These are phyloP conservation scores for Aphodius sticticus DNA, from an alignment of 2,888 invertebrate species.

Conservation along the genomic window DNA sequence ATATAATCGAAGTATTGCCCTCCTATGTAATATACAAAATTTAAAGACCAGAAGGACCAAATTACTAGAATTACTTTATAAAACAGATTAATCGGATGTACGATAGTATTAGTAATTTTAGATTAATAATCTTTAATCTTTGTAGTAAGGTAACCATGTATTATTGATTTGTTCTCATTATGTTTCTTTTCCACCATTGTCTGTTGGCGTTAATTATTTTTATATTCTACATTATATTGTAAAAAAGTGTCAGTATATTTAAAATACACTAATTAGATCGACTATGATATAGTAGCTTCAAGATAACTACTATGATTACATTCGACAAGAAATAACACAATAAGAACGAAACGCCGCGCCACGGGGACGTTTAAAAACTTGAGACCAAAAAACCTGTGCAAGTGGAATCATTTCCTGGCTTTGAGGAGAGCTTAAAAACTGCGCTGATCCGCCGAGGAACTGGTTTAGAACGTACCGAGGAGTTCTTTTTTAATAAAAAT, in stretches of 20 bases:
- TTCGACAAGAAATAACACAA: background rate
- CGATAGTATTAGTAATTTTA: too few relatives aligned
- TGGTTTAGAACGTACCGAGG: background rate
- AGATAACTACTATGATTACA: background rate
- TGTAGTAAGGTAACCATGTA: too few relatives aligned
- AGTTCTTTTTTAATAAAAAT: background rate
- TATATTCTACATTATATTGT: background rate
- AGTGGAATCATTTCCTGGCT: background rate
- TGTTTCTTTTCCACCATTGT: too few relatives aligned
- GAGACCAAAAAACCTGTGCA: background rate
- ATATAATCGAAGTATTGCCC: too few relatives aligned
- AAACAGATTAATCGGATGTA: too few relatives aligned
- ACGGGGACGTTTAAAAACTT: background rate
- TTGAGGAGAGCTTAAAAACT: background rate
- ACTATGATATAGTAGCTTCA: background rate
- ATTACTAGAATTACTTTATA: too few relatives aligned
- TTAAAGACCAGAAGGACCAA: too few relatives aligned
- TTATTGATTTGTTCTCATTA: too few relatives aligned
- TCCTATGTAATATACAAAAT: too few relatives aligned
- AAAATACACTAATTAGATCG: background rate
- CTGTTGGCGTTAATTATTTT: too few relatives aligned
- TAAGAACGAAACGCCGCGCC: background rate
- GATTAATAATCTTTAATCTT: too few relatives aligned
- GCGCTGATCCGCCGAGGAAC: background rate
- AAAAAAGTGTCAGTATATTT: background rate